Conservation (phyloP, 2,797 vertebrate species). For the Sebastes flavidus region DNA sequence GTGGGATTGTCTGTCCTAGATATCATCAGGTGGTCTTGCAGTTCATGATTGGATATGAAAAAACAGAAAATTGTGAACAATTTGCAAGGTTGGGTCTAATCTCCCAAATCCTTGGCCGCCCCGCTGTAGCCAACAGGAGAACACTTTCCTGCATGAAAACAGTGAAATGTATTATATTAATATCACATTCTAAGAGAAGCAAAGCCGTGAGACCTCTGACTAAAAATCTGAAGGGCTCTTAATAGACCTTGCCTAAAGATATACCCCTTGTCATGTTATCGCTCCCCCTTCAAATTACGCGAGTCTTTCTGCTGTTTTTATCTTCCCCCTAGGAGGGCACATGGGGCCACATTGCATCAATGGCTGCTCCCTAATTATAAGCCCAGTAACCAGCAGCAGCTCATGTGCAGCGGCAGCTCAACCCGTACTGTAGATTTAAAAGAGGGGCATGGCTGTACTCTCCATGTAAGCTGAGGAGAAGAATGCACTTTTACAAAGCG, state of each 20-base stretch:
- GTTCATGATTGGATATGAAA: slow-evolving; percentile 1
- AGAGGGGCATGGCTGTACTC: slow-evolving; percentile 14
- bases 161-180: not conserved
- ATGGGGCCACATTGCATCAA: slow-evolving; percentile 47
- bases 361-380: slow-evolving; percentile 63
- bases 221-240: slow-evolving; percentile 27
- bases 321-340: slow-evolving; percentile 41
- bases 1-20: slow-evolving; percentile 9
- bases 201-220: not conserved
- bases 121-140: not conserved
- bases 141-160: not conserved
- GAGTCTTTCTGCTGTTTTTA: slow-evolving; percentile 63
- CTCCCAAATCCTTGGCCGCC: not conserved
- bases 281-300: slow-evolving; percentile 34
- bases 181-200: not conserved
- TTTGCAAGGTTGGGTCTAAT: not conserved
- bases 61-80: not conserved
- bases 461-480: not conserved
- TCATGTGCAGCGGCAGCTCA: slow-evolving; percentile 15
- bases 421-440: slow-evolving; percentile 24
- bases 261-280: slow-evolving; percentile 30
- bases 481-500: slow-evolving; percentile 7
- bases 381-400: slow-evolving; percentile 20
- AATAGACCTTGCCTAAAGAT: slow-evolving; percentile 34
- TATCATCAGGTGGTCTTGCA: slow-evolving; percentile 20